phyloP scores from a whole-genome alignment of 2,797 vertebrate species.

The Halcyon chelicuti region DNA sequence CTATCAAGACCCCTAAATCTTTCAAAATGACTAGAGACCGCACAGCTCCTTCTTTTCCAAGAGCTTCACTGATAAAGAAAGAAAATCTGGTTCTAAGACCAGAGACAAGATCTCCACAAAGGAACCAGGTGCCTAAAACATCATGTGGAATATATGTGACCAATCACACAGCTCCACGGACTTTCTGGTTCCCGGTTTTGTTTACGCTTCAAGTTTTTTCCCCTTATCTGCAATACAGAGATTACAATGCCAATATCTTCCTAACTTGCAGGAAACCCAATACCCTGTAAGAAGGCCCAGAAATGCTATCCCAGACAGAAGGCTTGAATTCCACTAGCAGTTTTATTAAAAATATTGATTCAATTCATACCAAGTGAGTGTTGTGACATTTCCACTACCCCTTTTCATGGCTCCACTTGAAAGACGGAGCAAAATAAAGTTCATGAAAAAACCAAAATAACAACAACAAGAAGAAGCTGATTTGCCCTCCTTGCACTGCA shows the following conservation, averaged over 20 bases:
- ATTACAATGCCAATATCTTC: background rate
- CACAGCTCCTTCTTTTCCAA: background rate
- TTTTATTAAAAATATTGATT: background rate
- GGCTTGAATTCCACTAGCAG: background rate
- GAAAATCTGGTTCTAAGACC: background rate
- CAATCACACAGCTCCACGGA: background rate
- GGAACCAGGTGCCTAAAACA: background rate
- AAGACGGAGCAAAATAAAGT: background rate
- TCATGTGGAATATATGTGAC: background rate
- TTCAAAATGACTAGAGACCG: background rate
- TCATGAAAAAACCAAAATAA: background rate
- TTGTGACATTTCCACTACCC: background rate
- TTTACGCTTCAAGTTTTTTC: background rate
- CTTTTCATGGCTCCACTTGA: background rate
- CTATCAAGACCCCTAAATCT: background rate
- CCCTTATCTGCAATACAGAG: background rate
- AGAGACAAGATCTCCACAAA: background rate
- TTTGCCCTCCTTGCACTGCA: background rate
- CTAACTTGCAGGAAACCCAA: background rate
- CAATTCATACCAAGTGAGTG: background rate
- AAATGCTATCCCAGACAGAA: rapidly evolving
- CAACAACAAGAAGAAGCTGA: background rate
- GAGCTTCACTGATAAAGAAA: background rate
- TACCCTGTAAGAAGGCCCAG: background rate
- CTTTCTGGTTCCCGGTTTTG: background rate